Conservation (phyloP, 2,113 vertebrate genomes). For the Aviceda subcristata region DNA sequence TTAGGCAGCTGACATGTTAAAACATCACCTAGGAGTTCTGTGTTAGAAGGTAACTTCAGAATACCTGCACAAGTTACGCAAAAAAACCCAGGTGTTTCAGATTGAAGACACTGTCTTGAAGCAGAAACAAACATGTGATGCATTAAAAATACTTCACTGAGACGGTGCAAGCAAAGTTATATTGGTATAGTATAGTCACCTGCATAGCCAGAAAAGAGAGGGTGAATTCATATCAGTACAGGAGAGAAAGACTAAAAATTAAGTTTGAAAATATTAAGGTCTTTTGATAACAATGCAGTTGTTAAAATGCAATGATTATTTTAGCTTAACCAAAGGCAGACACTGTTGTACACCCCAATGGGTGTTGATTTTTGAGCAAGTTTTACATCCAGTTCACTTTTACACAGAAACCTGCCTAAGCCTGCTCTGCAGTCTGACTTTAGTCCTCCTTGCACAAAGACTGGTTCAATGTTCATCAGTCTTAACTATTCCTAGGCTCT, state of each 20-base stretch:
- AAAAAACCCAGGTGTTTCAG: background rate
- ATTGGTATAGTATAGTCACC: background rate
- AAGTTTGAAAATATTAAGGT: background rate
- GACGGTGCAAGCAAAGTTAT: background rate
- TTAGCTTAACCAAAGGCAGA: too few relatives aligned
- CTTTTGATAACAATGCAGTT: background rate
- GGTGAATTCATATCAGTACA: background rate
- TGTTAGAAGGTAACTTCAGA: background rate
- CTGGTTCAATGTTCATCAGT: background rate
- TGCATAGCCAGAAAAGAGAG: background rate
- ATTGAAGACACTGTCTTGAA: background rate
- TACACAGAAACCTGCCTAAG: background rate
- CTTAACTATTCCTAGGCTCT: background rate
- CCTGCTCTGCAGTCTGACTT: background rate
- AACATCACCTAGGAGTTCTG: background rate
- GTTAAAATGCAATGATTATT: too few relatives aligned
- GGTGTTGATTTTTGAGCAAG: background rate
- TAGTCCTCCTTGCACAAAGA: background rate
- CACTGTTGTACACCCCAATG: background rate
- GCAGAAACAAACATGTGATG: background rate
- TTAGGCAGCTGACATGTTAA: background rate
- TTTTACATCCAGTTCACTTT: background rate
- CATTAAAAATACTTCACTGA: background rate
- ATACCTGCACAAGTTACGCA: background rate
- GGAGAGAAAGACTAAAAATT: background rate